Percentiles rank a stretch among this genome's conserved stretches.
Conservation (phyloP, 2,113 vertebrate species). For the Bufo bufo region DNA sequence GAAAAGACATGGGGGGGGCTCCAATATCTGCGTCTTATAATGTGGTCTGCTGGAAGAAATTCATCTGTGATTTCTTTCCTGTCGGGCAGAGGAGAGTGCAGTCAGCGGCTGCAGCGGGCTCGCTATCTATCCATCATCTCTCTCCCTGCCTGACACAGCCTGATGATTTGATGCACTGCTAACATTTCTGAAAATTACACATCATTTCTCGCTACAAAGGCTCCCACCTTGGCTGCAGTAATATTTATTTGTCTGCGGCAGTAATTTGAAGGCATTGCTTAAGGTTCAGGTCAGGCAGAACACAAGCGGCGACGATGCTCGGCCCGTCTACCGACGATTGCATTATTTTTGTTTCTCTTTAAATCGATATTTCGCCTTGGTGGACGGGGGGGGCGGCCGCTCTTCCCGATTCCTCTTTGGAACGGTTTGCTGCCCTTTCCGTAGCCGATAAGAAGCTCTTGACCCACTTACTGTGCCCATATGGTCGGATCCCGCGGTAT, state of each 20-base stretch:
- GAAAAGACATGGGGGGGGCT: neutral
- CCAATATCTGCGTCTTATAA: neutral
- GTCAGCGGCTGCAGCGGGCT: neutral
- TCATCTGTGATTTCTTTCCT: conserved; percentile 46
- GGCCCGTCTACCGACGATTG: neutral
- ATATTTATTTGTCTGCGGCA: neutral
- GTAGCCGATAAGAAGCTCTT: conserved; percentile 30
- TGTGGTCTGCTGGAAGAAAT: conserved; percentile 5
- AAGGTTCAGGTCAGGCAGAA: conserved; percentile 33
- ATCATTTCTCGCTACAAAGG: conserved; percentile 55
- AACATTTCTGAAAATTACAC: conserved; percentile 44
- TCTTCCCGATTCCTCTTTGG: neutral
- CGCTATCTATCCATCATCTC: conserved; percentile 21
- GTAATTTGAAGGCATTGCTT: conserved; percentile 57
- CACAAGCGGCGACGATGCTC: neutral
- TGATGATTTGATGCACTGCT: neutral
- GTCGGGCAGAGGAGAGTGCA: conserved; percentile 39
- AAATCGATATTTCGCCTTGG: too few relatives aligned
- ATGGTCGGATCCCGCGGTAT: conserved; percentile 35
- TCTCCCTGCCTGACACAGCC: neutral
- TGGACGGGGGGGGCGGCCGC: too few relatives aligned
- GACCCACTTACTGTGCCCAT: conserved; percentile 45
- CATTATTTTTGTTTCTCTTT: neutral
- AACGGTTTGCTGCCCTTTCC: neutral
- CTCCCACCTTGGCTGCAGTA: conserved; percentile 19